Evolutionary conservation across 2,113 vertebrate species (phyloP).

Genomic region (Pycnonotus jocosus): DNA sequence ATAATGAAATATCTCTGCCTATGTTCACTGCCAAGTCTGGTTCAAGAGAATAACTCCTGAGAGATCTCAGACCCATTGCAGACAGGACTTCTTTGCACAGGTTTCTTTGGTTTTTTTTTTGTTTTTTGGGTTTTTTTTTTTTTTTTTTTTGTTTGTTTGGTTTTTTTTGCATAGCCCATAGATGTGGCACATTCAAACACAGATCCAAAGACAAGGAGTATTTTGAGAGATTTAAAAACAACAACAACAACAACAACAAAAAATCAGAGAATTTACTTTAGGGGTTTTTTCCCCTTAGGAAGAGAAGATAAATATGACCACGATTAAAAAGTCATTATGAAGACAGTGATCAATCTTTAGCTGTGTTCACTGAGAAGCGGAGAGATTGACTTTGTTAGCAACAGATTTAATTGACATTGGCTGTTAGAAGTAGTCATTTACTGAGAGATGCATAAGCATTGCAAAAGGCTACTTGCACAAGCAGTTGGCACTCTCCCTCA

Average conservation of each 20-base stretch:
- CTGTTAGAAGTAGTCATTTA: background rate
- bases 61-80: background rate
- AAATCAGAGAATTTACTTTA: background rate
- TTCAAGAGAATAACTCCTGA: background rate
- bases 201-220: background rate
- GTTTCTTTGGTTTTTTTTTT: background rate
- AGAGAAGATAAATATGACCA: background rate
- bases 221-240: background rate
- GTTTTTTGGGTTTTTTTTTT: background rate
- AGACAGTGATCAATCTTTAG: background rate
- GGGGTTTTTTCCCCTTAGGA: background rate
- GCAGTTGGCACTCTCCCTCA: rapidly evolving
- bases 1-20: background rate
- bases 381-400: background rate
- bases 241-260: too few relatives aligned
- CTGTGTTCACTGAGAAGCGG: background rate
- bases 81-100: background rate
- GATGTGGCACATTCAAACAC: background rate
- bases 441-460: background rate
- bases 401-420: background rate
- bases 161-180: background rate
- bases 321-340: background rate
- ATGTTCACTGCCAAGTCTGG: background rate
- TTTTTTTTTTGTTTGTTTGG: background rate
- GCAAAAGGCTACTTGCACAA: background rate